phyloP scores from a whole-genome alignment of 2,797 vertebrate species.

The Pitangus sulphuratus region DNA sequence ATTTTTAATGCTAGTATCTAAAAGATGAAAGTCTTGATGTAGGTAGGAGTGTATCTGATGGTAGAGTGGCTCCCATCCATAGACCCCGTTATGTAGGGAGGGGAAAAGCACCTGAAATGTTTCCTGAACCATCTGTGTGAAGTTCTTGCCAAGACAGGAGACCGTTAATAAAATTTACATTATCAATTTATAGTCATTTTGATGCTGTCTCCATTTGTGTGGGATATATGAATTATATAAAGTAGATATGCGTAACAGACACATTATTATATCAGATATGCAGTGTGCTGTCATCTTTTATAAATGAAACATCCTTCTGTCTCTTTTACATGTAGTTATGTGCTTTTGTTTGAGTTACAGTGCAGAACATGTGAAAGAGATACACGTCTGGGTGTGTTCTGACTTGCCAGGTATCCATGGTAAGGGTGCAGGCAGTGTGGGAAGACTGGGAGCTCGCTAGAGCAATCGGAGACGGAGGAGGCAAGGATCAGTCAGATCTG shows the following conservation, averaged over 20 bases:
- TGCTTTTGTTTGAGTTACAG: neutral
- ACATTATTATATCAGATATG: neutral
- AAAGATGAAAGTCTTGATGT: neutral
- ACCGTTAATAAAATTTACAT: neutral
- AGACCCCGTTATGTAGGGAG: neutral
- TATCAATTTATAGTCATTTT: neutral
- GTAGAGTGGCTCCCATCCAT: neutral
- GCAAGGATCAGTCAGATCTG: neutral
- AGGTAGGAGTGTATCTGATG: neutral
- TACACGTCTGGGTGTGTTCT: accelerated
- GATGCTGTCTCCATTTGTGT: neutral
- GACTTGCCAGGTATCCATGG: neutral
- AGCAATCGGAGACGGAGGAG: neutral
- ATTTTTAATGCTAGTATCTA: neutral
- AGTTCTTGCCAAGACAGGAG: neutral
- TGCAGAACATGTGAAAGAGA: neutral
- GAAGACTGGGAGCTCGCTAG: neutral
- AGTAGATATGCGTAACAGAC: neutral
- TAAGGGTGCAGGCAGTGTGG: neutral
- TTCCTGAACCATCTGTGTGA: neutral
- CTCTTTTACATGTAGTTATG: neutral
- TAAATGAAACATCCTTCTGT: neutral
- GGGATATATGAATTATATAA: neutral
- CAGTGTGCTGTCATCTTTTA: neutral
- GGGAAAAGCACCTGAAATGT: neutral